phyloP scores from a whole-genome alignment of 2,113 vertebrate genomes.

The Notarius quadriscutis region DNA sequence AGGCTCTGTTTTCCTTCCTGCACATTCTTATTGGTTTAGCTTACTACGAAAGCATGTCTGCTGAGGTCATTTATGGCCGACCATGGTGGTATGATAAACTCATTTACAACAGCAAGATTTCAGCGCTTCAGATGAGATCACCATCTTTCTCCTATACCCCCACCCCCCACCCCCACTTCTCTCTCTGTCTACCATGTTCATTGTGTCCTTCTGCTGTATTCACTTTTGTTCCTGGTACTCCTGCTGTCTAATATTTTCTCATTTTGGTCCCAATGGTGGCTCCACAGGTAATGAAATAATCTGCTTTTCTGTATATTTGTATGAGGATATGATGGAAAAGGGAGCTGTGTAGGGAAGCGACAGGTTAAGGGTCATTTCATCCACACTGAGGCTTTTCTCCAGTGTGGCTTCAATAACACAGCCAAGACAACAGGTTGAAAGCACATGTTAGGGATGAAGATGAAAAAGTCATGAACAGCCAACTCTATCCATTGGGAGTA shows the following conservation, averaged over 20 bases:
- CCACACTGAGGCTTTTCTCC: constrained; percentile 67
- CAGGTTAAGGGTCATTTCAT: constrained; percentile 69
- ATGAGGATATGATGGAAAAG: constrained; percentile 71
- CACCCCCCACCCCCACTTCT: neutral
- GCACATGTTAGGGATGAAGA: constrained; percentile 67
- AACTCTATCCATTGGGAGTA: neutral
- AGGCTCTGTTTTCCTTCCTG: constrained; percentile 79
- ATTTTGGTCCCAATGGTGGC: constrained; percentile 56
- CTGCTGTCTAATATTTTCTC: constrained; percentile 22
- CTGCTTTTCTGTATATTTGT: constrained; percentile 81
- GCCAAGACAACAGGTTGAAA: constrained; percentile 64
- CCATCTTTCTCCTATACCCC: constrained; percentile 17
- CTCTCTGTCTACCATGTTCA: neutral
- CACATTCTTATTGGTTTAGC: constrained; percentile 80
- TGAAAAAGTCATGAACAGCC: constrained; percentile 52
- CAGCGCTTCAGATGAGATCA: constrained; percentile 80
- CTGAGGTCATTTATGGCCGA: constrained; percentile 87
- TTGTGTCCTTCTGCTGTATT: constrained; percentile 13
- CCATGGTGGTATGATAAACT: constrained; percentile 73
- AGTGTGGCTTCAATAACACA: constrained; percentile 69
- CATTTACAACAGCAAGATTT: constrained; percentile 83
- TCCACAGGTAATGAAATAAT: constrained; percentile 82
- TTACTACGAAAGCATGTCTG: constrained; percentile 83
- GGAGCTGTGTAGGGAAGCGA: constrained; percentile 73
- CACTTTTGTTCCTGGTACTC: constrained; percentile 3